Evolutionary conservation across 1,140 invertebrate genomes (phyloP), one percentile per base, ranked within the genome.

Genomic region (Rhopalosiphum padi): DNA sequence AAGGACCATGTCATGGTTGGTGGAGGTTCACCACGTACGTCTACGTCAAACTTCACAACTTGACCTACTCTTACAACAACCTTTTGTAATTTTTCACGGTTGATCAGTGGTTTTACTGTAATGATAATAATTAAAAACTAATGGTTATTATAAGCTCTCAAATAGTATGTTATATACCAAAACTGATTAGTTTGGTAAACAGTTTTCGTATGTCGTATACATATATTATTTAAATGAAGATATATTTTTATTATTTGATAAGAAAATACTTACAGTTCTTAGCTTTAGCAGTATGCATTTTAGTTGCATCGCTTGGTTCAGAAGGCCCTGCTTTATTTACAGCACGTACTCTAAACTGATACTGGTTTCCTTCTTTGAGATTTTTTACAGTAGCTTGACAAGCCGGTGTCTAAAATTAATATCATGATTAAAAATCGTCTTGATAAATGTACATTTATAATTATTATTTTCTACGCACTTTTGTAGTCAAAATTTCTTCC

Each of bases 251-350:
- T 68, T 3, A 18, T 77, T 77, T n/a, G 88, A 48, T 82, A 77
- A 68, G 37, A 35, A 43, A 68, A 43, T 48, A 94, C 97, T 98
- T 96, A 98, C 98, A 95, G 96, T 97, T 97, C 95, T 98, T 96
- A n/a, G 98, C 97, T 95, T 99, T 99, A 85, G 98, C 97, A 85
- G 98, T 95, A 94, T 99, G 98, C 86, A 97, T 97, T 94, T 98
- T 97, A 1, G 98, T 98, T 1, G 98, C 96, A 94, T 99, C 98
- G 89, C 98, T 98, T 0, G 98, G 97, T 94, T 98, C 98, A 82
- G 98, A 98, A 23, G 97, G 97, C 25, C 99, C 99, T 87, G 98
- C 98, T 95, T 99, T 99, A 95, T 99, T 99, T 4, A 99, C 97
- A 53, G 99, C 99, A 37, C 97, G 96, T 0, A 99, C 98, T 85